Evolutionary conservation across 2,113 vertebrate genomes (phyloP).

Genomic region (Mola mola): DNA sequence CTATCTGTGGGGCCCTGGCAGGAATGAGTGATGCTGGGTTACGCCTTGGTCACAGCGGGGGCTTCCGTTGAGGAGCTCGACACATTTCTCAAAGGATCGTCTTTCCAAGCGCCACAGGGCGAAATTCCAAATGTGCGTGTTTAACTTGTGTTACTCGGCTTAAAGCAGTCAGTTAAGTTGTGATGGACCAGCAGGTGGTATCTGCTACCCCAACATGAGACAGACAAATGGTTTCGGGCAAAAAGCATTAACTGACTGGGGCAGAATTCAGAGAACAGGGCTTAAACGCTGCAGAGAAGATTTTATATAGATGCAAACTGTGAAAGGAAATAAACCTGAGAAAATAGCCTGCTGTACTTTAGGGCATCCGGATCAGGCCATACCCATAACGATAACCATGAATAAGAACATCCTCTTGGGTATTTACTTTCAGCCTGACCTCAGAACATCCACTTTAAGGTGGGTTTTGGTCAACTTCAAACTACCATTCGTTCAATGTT

Average conservation of each 20-base stretch:
- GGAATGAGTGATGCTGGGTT: slow-evolving; percentile 60
- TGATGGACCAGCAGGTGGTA: slow-evolving; percentile 57
- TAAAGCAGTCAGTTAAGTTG: slow-evolving; percentile 18
- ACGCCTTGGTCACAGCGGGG: slow-evolving; percentile 68
- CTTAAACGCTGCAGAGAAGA: slow-evolving; percentile 2
- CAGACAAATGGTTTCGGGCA: slow-evolving; percentile 38
- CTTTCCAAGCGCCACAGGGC: slow-evolving; percentile 50
- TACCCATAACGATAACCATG: slow-evolving; percentile 15
- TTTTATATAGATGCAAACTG: slow-evolving; percentile 31
- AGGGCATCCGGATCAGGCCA: neutral
- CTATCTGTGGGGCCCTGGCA: slow-evolving; percentile 53
- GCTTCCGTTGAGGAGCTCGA: slow-evolving; percentile 56
- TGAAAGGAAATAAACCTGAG: slow-evolving; percentile 27
- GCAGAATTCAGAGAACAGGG: slow-evolving; percentile 8
- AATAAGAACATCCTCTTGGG: slow-evolving; percentile 24
- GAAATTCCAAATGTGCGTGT: slow-evolving; percentile 60
- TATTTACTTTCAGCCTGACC: slow-evolving; percentile 42
- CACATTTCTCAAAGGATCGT: slow-evolving; percentile 58
- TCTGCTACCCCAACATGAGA: slow-evolving; percentile 51
- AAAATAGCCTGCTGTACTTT: slow-evolving; percentile 11
- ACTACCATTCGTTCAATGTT: slow-evolving; percentile 45
- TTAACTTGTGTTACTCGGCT: slow-evolving; percentile 48
- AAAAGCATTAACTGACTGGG: neutral
- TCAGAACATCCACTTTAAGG: slow-evolving; percentile 39
- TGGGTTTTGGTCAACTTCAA: slow-evolving; percentile 47